Conservation (phyloP, 2,113 vertebrate genomes). For the Rhodinocichla rosea region DNA sequence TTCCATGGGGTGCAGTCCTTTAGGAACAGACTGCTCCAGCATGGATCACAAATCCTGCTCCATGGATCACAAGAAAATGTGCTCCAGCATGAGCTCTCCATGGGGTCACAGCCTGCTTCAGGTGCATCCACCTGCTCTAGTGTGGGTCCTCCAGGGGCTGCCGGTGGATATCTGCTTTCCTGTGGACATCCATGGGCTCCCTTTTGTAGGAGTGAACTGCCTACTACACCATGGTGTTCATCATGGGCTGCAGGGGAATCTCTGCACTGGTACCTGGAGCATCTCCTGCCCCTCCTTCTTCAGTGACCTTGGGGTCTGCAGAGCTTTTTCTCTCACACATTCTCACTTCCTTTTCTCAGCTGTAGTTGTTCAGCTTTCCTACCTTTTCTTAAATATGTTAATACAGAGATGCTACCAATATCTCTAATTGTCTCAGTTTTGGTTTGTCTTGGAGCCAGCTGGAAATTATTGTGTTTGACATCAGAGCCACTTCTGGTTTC, state of each 20-base stretch:
- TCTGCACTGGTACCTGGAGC: neutral
- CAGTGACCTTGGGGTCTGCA: neutral
- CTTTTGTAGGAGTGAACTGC: neutral
- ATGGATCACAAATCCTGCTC: neutral
- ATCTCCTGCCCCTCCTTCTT: neutral
- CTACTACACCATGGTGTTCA: neutral
- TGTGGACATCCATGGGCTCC: rapidly evolving
- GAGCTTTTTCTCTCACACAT: neutral
- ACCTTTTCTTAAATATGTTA: neutral
- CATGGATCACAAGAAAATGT: neutral
- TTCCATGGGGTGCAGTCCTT: neutral
- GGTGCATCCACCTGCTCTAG: neutral
- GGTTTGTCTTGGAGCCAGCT: neutral
- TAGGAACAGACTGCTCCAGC: neutral
- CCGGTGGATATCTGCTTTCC: neutral
- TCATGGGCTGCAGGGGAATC: neutral
- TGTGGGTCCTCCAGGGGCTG: neutral
- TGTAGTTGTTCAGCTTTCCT: neutral
- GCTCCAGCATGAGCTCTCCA: neutral
- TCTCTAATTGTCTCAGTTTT: neutral
- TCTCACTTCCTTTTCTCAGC: neutral
- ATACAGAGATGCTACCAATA: neutral
- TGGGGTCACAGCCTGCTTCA: neutral
- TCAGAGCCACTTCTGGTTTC: neutral
- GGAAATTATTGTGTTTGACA: neutral